These are phyloP conservation scores for Coccyzus lansbergi DNA, from an alignment of 2,797 vertebrate genomes.

Conservation along the genomic window DNA sequence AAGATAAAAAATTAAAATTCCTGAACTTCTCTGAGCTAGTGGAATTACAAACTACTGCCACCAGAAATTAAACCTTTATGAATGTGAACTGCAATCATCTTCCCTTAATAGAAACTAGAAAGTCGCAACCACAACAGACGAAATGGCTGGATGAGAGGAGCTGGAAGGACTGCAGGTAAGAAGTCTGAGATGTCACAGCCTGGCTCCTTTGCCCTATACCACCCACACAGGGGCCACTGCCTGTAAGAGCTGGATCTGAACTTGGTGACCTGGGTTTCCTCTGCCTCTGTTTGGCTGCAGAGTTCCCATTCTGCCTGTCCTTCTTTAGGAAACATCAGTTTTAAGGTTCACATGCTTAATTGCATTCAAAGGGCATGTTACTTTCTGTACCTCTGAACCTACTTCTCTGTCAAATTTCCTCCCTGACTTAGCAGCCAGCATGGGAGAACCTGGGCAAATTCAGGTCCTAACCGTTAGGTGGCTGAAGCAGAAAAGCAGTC, in stretches of 20 bases:
- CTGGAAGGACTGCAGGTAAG: background rate
- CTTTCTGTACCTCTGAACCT: background rate
- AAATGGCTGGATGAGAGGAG: background rate
- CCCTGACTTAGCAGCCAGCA: background rate
- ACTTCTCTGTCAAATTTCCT: background rate
- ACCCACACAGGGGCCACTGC: background rate
- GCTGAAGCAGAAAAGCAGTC: background rate
- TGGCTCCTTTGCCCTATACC: background rate
- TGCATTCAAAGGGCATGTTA: background rate
- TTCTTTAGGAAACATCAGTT: background rate
- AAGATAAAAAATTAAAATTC: background rate
- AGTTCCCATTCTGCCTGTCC: background rate
- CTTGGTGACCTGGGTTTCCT: background rate
- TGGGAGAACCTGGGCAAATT: background rate
- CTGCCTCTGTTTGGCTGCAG: background rate
- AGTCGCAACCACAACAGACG: background rate
- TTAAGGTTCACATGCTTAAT: rapidly evolving
- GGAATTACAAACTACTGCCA: background rate
- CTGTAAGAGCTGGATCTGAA: background rate
- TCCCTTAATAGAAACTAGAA: background rate
- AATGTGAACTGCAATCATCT: background rate
- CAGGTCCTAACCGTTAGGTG: background rate
- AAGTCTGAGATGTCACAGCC: background rate
- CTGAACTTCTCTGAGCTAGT: background rate
- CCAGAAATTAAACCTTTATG: background rate